Evolutionary conservation across 2,888 invertebrate genomes (phyloP), one percentile per base, ranked within the genome.

Genomic region (Cerastis leucographa): DNA sequence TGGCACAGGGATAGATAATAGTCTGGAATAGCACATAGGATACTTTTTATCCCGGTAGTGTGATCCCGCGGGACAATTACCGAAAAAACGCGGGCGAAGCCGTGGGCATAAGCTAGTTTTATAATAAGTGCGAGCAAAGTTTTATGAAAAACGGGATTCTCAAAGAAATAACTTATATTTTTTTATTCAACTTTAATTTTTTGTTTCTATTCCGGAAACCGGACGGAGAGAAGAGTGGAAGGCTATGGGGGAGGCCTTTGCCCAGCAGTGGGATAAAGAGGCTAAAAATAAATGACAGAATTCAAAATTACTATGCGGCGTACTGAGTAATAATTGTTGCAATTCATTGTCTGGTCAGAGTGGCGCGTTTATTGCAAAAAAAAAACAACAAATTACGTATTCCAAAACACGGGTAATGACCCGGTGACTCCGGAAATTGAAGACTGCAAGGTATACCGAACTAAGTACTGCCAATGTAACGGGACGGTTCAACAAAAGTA

Each of bases 331-430:
- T 22, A 6, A 0, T 1, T n/a, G n/a, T 71, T 44, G 3, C 5
- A 5, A 46, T 12, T 5, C 19, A 44, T 17, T n/a, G 44, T 44
- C 17, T 7, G 14, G 25, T 56, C 14, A 17, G 25, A 25, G 25
- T 56, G 56, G 6, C 22, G 9, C 54, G 1, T n/a, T n/a, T 25
- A 14, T 14, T 14, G 25, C 6, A 56, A 56, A 56, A 14, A 25
- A 51, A 51, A 51, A 9, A 11, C 3, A 9, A 9, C 25, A 19
- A 29, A 29, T 59, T 17, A 78, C 74, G 72, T 71, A 59, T 75
- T 67, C 83, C 78, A 82, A 76, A 76, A 81, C 68, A 72, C 74
- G 81, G 85, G 81, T 88, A 81, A 85, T 86, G 88, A 89, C 89
- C 88, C 64, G 67, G 54, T 79, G 76, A 75, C 78, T 81, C 82